phyloP scores from a whole-genome alignment of 2,888 invertebrate species.

The Brachycybe producta region DNA sequence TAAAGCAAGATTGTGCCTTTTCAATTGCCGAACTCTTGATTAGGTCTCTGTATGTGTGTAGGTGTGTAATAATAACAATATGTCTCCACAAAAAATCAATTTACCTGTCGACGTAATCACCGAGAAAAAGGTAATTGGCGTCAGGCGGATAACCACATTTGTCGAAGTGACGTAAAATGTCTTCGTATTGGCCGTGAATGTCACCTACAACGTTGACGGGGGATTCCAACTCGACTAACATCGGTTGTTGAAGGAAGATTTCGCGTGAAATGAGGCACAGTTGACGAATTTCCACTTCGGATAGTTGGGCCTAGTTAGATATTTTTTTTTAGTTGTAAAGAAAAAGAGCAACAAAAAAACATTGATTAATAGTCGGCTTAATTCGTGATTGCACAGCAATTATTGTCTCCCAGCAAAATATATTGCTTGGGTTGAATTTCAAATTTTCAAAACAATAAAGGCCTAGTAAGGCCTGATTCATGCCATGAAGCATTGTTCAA shows the following conservation, averaged over 20 bases:
- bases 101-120: conserved; percentile 43
- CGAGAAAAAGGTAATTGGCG: conserved; percentile 42
- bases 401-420: too few species aligned
- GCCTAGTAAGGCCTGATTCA: too few species aligned
- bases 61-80: too few species aligned
- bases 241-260: conserved; percentile 39
- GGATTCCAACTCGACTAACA: conserved; percentile 38
- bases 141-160: conserved; percentile 41
- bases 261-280: conserved; percentile 35
- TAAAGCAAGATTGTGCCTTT: too few species aligned
- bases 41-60: too few species aligned
- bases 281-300: conserved; percentile 37
- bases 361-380: too few species aligned
- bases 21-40: too few species aligned
- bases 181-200: conserved; percentile 42
- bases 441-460: too few species aligned
- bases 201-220: conserved; percentile 43
- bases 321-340: neutral
- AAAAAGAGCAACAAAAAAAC: neutral
- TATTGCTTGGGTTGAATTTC: too few species aligned
- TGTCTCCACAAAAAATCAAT: conserved; percentile 1
- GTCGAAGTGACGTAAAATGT: conserved; percentile 40
- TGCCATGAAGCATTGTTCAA: too few species aligned
- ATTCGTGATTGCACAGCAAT: too few species aligned
- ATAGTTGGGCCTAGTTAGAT: conserved; percentile 21